Evolutionary conservation across 2,113 vertebrate genomes (phyloP).

Genomic region (Australoheros scitulus): DNA sequence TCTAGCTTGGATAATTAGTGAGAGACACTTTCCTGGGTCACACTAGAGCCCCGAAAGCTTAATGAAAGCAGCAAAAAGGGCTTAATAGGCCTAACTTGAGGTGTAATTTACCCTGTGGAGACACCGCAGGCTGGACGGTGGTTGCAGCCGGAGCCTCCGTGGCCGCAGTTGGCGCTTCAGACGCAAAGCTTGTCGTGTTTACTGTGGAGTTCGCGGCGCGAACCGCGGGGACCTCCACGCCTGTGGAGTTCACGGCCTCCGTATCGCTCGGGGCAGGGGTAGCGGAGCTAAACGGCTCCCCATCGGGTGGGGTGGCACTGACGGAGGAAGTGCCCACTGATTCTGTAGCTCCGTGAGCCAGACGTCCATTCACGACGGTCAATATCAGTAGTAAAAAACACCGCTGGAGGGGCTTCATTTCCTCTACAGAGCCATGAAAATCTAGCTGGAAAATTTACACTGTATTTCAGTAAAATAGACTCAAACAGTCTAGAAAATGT

Average conservation of each 20-base stretch:
- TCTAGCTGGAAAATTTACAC: neutral
- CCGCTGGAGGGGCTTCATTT: slow-evolving; percentile 45
- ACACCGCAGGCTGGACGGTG: neutral
- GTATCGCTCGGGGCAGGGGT: slow-evolving; percentile 36
- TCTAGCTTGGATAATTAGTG: neutral
- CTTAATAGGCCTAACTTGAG: neutral
- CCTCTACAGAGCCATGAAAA: slow-evolving; percentile 2
- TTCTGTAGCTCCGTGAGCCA: slow-evolving; percentile 25
- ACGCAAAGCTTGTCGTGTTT: neutral
- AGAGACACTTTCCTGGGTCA: no score
- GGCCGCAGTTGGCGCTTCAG: slow-evolving; percentile 3
- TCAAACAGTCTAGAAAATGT: neutral
- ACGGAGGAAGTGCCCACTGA: neutral
- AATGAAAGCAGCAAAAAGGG: neutral
- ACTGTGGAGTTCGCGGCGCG: neutral
- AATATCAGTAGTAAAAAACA: neutral
- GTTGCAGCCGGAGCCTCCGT: slow-evolving; percentile 7
- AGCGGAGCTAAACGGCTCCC: neutral
- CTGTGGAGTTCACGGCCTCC: neutral
- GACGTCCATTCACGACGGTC: slow-evolving; percentile 22
- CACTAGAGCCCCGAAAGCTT: neutral
- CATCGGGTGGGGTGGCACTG: neutral
- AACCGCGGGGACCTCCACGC: neutral
- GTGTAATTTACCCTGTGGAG: slow-evolving; percentile 25
- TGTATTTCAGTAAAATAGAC: neutral